Base-by-base conservation (phyloP, 2,113 vertebrate species). In the Pseudopodoces humilis region DNA sequence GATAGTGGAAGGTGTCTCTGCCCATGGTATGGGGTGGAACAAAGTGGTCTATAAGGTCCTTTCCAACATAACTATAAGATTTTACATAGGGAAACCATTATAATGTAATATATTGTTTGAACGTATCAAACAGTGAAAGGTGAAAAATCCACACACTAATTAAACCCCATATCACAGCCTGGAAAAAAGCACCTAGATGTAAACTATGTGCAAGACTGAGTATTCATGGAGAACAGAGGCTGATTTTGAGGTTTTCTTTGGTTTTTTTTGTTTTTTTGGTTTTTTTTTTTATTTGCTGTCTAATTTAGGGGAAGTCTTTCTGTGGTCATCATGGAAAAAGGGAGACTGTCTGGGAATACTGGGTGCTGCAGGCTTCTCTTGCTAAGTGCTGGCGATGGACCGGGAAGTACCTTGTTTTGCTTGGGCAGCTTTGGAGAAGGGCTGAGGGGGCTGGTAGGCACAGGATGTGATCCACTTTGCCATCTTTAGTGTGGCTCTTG, bases 1-100 rank as follows among this genome's bases (percentile, higher is more conserved):
- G 0, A 0, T 8, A 0, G n/a, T 39, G 53, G 23, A 15, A 68
- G 6, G 1, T 35, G 13, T 47, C 46, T 13, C n/a, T 75, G 28
- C 39, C 15, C 33, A 21, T 30, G 7, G 20, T 7, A 81, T 1
- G 3, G 20, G 5, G 3, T 53, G 17, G 28, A 75, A 47, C 3
- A 7, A 60, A 46, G 53, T 35, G 20, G 1, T 41, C 7, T 68
- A 53, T 30, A 41, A 39, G 9, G 5, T 47, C 16, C 24, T 39
- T 53, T 46, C 14, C 39, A 62, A 22, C n/a, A 21, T 1, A 28
- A 47, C 30, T 35, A 28, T 17, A 13, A 62, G 25, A 41, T 67
- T 65, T 50, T 25, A 23, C 24, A 15, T 2, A 33, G 14, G 30
- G 22, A 44, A 25, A 21, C 7, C 9, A 41, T 10, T 28, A 17